Evolutionary conservation across 1,140 invertebrate species (phyloP), one percentile per base, ranked within the genome.

Genomic region (Drosophila subpulchrella): DNA sequence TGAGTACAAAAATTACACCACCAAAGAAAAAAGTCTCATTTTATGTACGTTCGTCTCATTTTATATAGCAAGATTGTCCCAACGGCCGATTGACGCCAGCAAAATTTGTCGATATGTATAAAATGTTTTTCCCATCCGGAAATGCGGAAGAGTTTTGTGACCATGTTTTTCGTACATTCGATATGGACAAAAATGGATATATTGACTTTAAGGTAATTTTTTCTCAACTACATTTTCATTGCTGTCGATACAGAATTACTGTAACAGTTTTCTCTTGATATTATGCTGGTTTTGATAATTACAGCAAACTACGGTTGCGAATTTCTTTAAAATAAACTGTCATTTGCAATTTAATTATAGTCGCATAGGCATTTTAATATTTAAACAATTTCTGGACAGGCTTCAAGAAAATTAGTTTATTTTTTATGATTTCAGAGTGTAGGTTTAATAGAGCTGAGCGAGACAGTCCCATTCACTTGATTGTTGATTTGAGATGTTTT

Each of bases 81-180:
- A 98, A 99, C 93, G 99, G 99, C 66, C 95, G 98, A 92, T 94
- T 99, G 86, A 99, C 98, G 46, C 98, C 98, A 55, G 97, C 97
- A 58, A 99, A 99, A 94, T 99, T 99, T 93, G 97, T 99, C 88
- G 98, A 99, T 94, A 99, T 99, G 96, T 99, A 99, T 94, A 99
- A 98, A 95, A 98, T 98, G 96, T 98, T 99, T 94, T 99, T 99
- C 94, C 98, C 98, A 11, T 98, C 97, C 88, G 98, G 99, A 57
- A 98, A 99, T 92, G 98, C 98, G 20, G 98, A 99, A 92, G 98
- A 99, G 93, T 99, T 99, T 93, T 99, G 98, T 93, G 98, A 99
- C 91, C 98, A 99, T 93, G 98, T 99, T 13, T 99, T 99, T 93
- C 95, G 98, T 81, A 99, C 98, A 94, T 99, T 99, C 93, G 98